Percentiles rank a stretch among this genome's conserved stretches.
Evolutionary conservation across 2,113 vertebrate genomes (phyloP).

Genomic region (Psophia crepitans): DNA sequence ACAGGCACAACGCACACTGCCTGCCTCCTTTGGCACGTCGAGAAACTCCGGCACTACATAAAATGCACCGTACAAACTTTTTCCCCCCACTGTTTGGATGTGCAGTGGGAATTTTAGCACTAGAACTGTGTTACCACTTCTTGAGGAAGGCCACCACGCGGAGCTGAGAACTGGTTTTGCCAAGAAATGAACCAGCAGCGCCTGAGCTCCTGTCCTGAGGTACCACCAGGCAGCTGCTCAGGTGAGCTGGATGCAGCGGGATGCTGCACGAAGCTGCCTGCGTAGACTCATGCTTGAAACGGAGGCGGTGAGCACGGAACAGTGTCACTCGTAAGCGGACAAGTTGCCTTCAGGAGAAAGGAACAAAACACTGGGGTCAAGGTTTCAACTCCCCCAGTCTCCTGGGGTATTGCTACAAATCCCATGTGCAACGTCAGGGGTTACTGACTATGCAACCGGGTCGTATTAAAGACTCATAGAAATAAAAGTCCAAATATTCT

Average conservation of each 20-base stretch:
- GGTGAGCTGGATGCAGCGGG: background rate
- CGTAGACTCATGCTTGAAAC: background rate
- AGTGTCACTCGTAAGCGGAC: background rate
- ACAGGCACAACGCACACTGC: no score
- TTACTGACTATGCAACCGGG: accelerated
- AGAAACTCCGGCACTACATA: background rate
- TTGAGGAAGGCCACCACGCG: background rate
- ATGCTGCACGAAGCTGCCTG: background rate
- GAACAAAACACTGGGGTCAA: background rate
- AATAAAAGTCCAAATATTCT: background rate
- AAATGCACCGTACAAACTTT: background rate
- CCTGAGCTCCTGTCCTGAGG: background rate
- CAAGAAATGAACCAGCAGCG: background rate
- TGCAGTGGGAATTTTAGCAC: background rate
- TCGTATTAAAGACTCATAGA: background rate
- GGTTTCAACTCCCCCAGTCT: background rate
- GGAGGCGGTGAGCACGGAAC: background rate
- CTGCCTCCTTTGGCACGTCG: background rate
- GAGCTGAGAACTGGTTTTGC: background rate
- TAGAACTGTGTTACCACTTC: background rate
- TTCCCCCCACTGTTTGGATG: background rate
- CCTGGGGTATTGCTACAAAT: background rate
- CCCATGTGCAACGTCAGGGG: background rate
- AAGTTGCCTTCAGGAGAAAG: background rate
- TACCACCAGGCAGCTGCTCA: background rate